Evolutionary conservation across 2,888 invertebrate species (phyloP).

Genomic region (Rotaria sp.): DNA sequence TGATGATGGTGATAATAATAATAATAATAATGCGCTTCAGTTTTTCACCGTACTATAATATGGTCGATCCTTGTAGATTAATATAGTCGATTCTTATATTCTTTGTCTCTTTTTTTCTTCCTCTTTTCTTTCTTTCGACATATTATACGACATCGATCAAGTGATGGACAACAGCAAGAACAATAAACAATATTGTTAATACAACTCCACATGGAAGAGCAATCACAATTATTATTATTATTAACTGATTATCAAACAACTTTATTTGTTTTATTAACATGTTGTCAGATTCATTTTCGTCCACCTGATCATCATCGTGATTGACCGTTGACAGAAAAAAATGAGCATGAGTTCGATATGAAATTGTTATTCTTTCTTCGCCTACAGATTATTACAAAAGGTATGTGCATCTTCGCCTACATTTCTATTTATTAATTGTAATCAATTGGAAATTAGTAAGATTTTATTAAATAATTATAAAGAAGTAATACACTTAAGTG

Average conservation of each 20-base stretch:
- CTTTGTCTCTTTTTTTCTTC: background rate
- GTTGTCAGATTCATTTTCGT: background rate
- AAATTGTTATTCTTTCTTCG: conserved; percentile 18
- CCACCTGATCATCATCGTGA: background rate
- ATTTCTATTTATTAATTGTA: background rate
- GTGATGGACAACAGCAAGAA: background rate
- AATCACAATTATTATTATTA: background rate
- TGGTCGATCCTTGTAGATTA: conserved; percentile 6
- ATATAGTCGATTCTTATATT: background rate
- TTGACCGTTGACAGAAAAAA: background rate
- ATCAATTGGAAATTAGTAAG: background rate
- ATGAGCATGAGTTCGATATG: conserved; percentile 9
- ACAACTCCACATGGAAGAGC: background rate
- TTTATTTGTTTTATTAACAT: background rate
- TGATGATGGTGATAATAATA: background rate
- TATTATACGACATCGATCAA: background rate
- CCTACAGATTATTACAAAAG: background rate
- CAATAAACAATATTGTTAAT: background rate
- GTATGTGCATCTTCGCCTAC: background rate
- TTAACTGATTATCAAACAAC: background rate
- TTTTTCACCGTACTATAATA: background rate
- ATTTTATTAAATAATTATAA: background rate
- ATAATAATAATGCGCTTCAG: conserved; percentile 15
- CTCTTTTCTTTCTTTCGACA: background rate
- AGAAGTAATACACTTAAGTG: background rate